Evolutionary conservation across 2,797 vertebrate species (phyloP), one percentile per base, ranked within the genome.

Genomic region (Protonibea diacanthus): DNA sequence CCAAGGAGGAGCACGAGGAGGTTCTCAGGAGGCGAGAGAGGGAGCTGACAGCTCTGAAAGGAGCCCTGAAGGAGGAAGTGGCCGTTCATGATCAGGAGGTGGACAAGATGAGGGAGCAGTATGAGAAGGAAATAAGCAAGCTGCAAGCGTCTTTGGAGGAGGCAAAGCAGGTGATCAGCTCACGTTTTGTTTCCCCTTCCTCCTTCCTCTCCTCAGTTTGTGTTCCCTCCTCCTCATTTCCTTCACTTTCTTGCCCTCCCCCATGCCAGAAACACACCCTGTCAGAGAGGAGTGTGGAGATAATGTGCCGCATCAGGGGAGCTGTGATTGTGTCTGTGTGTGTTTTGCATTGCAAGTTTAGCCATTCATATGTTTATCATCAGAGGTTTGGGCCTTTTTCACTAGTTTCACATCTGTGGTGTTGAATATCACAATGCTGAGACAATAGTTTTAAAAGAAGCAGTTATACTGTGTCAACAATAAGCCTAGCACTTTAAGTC

Each of bases 41-140:
- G 1, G 98, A 99, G 67, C 96, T 99, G 85, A 97, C 96, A 0
- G 98, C 98, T 48, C 94, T 99, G 81, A 99, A 98, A 89, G 98
- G 98, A 63, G 98, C 97, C 11, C 87, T 99, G 76, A 99, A 99
- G 87, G 98, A 99, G 73, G 98, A 99, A 85, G 98, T 99, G 27
- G 95, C 97, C 2, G 96, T 94, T 85, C 98, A 99, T 0, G 98
- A 99, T 86, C 95, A 93, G 88, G 98, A 99, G 88, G 95, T 99
- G 92, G 98, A 99, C 93, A 96, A 94, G 88, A 96, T 99, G 80
- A 97, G 92, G 93, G 98, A 98, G 53, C 96, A 98, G 56, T 97
- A 98, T 0, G 94, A 97, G 25, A 95, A 95, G 6, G 97, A 99
- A 88, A 92, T 98, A 62, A 94, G 90, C 60, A 84, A 86, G 70